Base-by-base conservation (phyloP, 2,797 vertebrate species). In the Ctenopoma kingsleyae region DNA sequence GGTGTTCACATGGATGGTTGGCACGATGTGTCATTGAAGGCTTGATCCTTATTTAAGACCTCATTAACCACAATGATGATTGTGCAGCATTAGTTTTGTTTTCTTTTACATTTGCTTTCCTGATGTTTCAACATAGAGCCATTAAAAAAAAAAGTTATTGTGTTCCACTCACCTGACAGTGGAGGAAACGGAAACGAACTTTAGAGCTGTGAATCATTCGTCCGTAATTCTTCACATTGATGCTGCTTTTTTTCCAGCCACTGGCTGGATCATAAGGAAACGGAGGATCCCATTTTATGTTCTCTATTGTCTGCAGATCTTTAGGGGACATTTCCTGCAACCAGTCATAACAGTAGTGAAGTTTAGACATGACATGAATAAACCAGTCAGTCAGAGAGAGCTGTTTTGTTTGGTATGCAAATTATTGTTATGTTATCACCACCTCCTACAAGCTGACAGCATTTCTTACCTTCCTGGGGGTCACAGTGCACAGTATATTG, bases 171-270 rank as follows among this genome's bases (percentile, higher is more conserved):
- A 99, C 98, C 96, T 97, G 96, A 92, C 95, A 97, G 86, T 99
- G 95, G 67, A 96, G 89, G 86, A 97, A 98, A 11, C 94, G 95
- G 52, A 99, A 96, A 74, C 96, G 96, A 50, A 99, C 97, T 92
- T 96, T 98, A 91, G 97, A 96, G 75, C 97, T 98, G 90, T 98
- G 93, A 84, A 99, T 94, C 55, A 98, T 95, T 41, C 96, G 93
- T 41, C 96, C 98, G 19, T 98, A 95, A 56, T 96, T 97, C 88
- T 98, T 95, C 67, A 98, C 97, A 0, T 96, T 94, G 0, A 93
- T 96, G 85, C 95, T 95, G 87, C 94, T 95, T 82, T 95, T 97
- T 82, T 96, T 96, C 89, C 95, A 95, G n/a, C 96, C 97, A 4
- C 90, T 96, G 78, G 52, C 90, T 0, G 90, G 94, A 72, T 95